Conservation (phyloP, 2,113 vertebrate species). For the Paraplagusia blochii region DNA sequence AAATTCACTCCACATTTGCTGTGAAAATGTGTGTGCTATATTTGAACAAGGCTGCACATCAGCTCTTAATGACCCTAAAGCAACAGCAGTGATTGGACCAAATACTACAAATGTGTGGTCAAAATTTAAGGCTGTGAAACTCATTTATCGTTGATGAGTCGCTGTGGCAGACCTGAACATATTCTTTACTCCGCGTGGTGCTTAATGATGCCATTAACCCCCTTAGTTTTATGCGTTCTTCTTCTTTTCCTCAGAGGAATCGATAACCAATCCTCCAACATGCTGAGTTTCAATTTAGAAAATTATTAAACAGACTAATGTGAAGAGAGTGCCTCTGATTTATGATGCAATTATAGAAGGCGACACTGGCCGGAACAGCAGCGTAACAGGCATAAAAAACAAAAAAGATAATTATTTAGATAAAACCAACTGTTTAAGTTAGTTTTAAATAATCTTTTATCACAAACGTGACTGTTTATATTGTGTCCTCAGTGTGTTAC, state of each 20-base stretch:
- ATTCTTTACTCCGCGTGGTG: not conserved
- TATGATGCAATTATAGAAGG: slow-evolving; percentile 7
- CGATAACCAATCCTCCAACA: not conserved
- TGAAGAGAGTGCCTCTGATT: slow-evolving; percentile 15
- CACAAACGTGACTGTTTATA: too few species aligned
- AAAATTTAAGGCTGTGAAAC: not conserved
- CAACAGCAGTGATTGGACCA: too few species aligned
- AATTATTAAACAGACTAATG: not conserved
- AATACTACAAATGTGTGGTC: too few species aligned
- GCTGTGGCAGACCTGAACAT: not conserved
- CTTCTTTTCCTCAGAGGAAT: slow-evolving; percentile 3
- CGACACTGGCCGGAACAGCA: not conserved
- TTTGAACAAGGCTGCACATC: slow-evolving; percentile 2
- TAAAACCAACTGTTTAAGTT: too few species aligned
- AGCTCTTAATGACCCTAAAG: not conserved
- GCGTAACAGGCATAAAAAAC: not conserved
- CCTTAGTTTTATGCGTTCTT: too few species aligned
- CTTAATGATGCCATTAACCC: not conserved
- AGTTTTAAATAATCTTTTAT: too few species aligned
- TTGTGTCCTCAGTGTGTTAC: too few species aligned
- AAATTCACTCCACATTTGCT: slow-evolving; percentile 29
- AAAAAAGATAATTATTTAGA: not conserved
- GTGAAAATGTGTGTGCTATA: slow-evolving; percentile 22
- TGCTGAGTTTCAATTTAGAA: slow-evolving; percentile 6
- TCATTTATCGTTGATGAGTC: slow-evolving; percentile 13